Percentiles rank a stretch among this genome's conserved stretches.
Conservation (phyloP, 2,113 vertebrate genomes). For the Menura novaehollandiae region DNA sequence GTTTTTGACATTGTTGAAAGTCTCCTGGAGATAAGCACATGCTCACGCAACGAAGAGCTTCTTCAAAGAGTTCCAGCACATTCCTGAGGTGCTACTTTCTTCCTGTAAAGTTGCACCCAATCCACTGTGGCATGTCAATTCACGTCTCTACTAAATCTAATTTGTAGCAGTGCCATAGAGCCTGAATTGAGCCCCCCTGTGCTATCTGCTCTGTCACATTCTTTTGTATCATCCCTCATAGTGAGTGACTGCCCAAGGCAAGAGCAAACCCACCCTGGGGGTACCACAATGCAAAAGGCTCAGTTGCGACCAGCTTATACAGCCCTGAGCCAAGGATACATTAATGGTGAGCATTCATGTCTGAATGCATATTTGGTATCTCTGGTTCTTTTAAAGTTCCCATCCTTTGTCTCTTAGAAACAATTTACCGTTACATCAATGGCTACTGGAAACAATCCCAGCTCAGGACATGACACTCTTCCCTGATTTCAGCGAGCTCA, state of each 20-base stretch:
- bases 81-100: not conserved
- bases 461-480: not conserved
- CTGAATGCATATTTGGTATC: not conserved
- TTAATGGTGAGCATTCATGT: not conserved
- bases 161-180: not conserved
- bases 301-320: accelerated
- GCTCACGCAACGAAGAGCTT: not conserved
- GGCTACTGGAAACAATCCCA: not conserved
- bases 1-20: not conserved
- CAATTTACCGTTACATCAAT: not conserved
- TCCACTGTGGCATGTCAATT: not conserved
- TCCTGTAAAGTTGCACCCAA: not conserved
- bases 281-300: not conserved
- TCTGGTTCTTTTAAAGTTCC: not conserved
- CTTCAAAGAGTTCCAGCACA: not conserved
- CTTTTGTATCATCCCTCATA: not conserved
- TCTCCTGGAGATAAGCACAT: accelerated
- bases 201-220: not conserved
- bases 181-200: not conserved
- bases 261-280: not conserved
- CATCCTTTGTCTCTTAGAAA: not conserved
- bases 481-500: not conserved
- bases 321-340: not conserved
- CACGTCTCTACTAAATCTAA: not conserved
- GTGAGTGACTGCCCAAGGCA: not conserved